Evolutionary conservation across 2,113 vertebrate species (phyloP).

Genomic region (Orcinus orca): DNA sequence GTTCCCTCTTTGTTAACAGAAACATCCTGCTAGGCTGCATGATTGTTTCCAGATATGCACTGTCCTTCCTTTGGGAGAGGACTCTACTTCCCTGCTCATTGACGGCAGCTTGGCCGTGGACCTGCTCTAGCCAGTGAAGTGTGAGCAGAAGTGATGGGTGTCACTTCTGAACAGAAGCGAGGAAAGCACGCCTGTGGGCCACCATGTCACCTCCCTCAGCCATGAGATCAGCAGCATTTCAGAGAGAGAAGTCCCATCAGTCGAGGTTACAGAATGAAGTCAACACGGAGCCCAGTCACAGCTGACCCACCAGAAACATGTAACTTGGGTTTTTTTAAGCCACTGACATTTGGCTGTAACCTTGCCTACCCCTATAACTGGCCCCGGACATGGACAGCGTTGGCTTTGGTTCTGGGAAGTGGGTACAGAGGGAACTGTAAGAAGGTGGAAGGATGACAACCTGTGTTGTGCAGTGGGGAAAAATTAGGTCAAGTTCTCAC

Average conservation of each 20-base stretch:
- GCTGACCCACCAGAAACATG: no score
- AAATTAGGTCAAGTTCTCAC: background rate
- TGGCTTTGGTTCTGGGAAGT: background rate
- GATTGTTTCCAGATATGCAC: background rate
- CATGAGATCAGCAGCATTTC: background rate
- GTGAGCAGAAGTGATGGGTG: background rate
- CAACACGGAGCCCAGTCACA: background rate
- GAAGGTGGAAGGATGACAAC: background rate
- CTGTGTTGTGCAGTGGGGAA: background rate
- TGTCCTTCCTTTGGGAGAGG: background rate
- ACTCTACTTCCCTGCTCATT: background rate
- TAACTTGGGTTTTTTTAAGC: background rate
- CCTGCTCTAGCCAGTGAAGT: background rate
- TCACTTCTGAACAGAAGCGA: background rate
- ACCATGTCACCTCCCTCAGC: rapidly evolving
- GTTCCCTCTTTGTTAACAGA: background rate
- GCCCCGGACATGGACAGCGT: background rate
- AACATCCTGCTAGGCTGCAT: background rate
- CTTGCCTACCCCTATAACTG: background rate
- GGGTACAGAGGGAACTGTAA: background rate
- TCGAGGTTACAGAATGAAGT: background rate
- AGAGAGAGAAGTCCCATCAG: background rate
- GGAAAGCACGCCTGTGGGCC: background rate
- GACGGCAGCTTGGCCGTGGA: background rate
- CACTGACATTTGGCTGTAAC: background rate